These are phyloP conservation scores for Pygocentrus nattereri DNA, from an alignment of 2,797 vertebrate species.

Conservation along the genomic window DNA sequence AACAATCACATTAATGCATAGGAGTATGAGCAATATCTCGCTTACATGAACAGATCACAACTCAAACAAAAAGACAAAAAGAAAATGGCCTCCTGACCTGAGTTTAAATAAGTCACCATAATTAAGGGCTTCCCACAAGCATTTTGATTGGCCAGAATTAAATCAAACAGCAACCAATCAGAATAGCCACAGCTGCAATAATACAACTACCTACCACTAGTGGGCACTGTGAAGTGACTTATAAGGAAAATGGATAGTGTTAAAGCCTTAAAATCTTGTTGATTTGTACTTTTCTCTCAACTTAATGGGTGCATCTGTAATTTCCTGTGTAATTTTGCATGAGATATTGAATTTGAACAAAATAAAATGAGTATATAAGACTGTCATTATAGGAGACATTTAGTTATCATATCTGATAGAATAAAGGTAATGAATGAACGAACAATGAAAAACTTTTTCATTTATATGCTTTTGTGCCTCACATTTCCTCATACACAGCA, in stretches of 20 bases:
- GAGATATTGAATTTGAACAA: background rate
- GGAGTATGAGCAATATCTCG: too few relatives aligned
- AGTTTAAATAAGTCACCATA: conserved; percentile 15
- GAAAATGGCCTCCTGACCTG: background rate
- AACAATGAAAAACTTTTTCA: too few relatives aligned
- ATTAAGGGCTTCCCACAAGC: conserved; percentile 5
- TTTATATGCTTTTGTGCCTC: too few relatives aligned
- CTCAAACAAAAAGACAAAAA: background rate
- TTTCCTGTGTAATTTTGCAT: too few relatives aligned
- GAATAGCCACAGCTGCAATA: background rate
- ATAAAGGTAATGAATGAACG: too few relatives aligned
- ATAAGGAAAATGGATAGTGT: too few relatives aligned
- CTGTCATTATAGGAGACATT: background rate
- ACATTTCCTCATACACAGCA: too few relatives aligned
- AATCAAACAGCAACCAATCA: conserved; percentile 18
- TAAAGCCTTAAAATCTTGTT: too few relatives aligned
- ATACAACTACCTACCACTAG: background rate
- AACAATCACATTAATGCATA: background rate
- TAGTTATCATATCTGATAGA: too few relatives aligned
- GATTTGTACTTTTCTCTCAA: too few relatives aligned
- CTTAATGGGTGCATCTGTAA: too few relatives aligned
- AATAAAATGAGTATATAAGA: background rate
- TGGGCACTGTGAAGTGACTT: background rate
- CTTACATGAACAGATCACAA: conserved; percentile 23
- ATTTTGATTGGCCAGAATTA: conserved; percentile 20